phyloP scores from a whole-genome alignment of 2,888 invertebrate genomes.

The Cerastis rubricosa region DNA sequence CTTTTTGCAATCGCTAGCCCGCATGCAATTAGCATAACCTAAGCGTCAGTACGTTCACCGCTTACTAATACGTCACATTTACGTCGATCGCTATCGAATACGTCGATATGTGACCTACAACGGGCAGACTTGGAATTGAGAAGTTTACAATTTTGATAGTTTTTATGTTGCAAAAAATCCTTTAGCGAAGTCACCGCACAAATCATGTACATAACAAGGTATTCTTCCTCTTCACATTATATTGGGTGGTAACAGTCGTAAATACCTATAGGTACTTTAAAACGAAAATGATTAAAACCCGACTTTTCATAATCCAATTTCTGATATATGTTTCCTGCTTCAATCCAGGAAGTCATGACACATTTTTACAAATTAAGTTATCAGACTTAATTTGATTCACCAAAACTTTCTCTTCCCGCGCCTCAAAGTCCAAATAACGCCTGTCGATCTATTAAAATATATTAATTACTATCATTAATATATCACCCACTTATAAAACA shows the following conservation, averaged over 20 bases:
- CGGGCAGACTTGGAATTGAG: slow-evolving; percentile 1
- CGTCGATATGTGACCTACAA: slow-evolving; percentile 58
- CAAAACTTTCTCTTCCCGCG: slow-evolving; percentile 36
- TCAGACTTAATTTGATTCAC: background rate
- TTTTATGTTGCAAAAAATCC: background rate
- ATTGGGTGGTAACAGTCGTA: too few relatives aligned
- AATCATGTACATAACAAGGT: background rate
- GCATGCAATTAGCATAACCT: slow-evolving; percentile 75
- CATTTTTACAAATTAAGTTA: background rate
- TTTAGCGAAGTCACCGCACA: background rate
- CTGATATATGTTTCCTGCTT: background rate
- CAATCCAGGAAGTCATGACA: background rate
- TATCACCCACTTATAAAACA: slow-evolving; percentile 63
- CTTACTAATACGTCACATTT: slow-evolving; percentile 78
- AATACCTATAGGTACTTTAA: background rate
- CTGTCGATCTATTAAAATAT: slow-evolving; percentile 41
- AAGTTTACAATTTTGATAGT: slow-evolving; percentile 24
- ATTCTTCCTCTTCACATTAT: too few relatives aligned
- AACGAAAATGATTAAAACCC: background rate
- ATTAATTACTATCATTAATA: slow-evolving; percentile 55
- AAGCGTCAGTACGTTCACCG: slow-evolving; percentile 74
- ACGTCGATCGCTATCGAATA: slow-evolving; percentile 72
- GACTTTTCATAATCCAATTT: background rate
- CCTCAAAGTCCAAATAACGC: slow-evolving; percentile 28
- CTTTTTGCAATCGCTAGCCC: slow-evolving; percentile 73